Evolutionary conservation across 1,140 invertebrate species (phyloP), one percentile per base, ranked within the genome.

Genomic region (Agrypnia vestita): DNA sequence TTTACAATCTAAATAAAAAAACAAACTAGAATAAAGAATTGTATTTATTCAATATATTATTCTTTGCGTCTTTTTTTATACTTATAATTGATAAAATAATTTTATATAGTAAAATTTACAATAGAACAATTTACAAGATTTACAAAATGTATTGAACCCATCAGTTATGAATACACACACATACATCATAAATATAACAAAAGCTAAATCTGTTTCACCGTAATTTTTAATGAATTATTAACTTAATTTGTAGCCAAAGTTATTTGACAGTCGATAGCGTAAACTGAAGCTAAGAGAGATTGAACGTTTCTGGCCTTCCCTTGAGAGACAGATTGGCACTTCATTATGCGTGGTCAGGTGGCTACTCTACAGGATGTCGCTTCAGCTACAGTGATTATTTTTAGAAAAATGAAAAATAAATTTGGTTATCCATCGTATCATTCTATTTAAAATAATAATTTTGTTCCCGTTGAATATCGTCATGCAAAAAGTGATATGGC

Each of bases 51-150:
- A 76, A 81, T 81, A 81, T 82, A 82, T 82, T 79, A 80, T 82
- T 82, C 81, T 80, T 82, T 82, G 81, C 81, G 78, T 59, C 76
- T 21, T 71, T 62, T 25, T 79, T 78, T 77, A 78, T 82, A 55
- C 25, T 35, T 75, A 51, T 80, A 82, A 47, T 72, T 79, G 77
- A 81, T 79, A 81, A 82, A 82, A 82, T 82, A 79, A 62, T 67
- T 78, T 82, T 82, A 79, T 72, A 73, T 82, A 72, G 76, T 82
- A 80, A 80, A 82, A 82, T 82, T 79, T 82, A 82, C 78, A 78
- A 64, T 76, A 82, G 71, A 78, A 82, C 46, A 82, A 80, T 82
- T 80, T 82, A 82, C 81, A 82, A 80, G 78, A 82, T 82, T 76
- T 82, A 82, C 81, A 82, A 71, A 43, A 77, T 21, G n/a, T 49